Conservation (phyloP, 2,888 invertebrate genomes). For the Pyrrhia umbra region DNA sequence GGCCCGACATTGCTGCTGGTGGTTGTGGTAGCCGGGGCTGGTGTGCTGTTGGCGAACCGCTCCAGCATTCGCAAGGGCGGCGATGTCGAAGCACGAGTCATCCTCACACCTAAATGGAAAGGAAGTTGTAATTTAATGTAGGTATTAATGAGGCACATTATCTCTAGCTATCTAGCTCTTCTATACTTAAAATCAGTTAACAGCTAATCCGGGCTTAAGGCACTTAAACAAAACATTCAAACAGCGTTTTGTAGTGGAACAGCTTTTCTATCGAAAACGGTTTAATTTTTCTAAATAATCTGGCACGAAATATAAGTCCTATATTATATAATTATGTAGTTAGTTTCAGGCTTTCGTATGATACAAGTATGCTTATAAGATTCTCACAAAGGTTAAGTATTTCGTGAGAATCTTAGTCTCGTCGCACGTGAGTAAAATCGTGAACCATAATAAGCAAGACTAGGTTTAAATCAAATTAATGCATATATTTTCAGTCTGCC, state of each 20-base stretch:
- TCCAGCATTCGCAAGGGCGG: slow-evolving; percentile 74
- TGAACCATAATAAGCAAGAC: slow-evolving; percentile 10
- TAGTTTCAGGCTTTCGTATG: not conserved
- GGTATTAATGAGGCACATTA: too few species aligned
- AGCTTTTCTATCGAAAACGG: too few species aligned
- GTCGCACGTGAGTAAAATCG: not conserved
- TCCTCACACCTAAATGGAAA: slow-evolving; percentile 52
- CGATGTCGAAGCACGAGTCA: slow-evolving; percentile 78
- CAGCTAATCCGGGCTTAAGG: too few species aligned
- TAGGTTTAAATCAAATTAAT: slow-evolving; percentile 7
- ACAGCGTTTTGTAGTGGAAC: too few species aligned
- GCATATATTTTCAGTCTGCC: slow-evolving; percentile 19
- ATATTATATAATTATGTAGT: not conserved
- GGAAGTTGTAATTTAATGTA: too few species aligned
- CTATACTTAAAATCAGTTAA: too few species aligned
- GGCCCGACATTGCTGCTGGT: slow-evolving; percentile 70
- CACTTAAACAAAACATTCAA: too few species aligned
- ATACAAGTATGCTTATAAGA: not conserved
- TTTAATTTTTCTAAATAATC: too few species aligned
- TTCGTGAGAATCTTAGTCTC: not conserved
- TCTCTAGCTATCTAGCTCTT: too few species aligned
- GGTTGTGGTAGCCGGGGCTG: slow-evolving; percentile 69
- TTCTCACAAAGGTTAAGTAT: not conserved
- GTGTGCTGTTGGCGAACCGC: slow-evolving; percentile 73
- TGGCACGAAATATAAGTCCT: too few species aligned